Conservation (phyloP, 2,797 vertebrate species). For the Enoplosus armatus region DNA sequence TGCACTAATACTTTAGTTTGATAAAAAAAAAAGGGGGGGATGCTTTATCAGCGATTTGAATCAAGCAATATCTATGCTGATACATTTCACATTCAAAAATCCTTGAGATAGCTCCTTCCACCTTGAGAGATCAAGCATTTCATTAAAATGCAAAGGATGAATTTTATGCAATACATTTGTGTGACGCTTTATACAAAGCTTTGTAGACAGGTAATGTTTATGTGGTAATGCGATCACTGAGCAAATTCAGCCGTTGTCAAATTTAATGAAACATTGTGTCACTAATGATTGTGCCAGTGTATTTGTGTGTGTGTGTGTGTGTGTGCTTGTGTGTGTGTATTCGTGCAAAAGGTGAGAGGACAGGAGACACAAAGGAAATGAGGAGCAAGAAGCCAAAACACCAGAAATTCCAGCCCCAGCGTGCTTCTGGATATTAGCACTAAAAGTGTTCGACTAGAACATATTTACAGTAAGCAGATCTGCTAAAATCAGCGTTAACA, state of each 20-base stretch:
- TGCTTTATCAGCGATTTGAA: conserved; percentile 37
- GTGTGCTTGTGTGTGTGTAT: conserved; percentile 7
- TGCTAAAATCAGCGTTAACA: conserved; percentile 32
- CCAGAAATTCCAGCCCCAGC: conserved; percentile 54
- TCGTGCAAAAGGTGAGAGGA: conserved; percentile 23
- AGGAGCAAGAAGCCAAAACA: conserved; percentile 57
- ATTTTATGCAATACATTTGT: conserved; percentile 20
- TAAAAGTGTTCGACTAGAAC: conserved; percentile 26
- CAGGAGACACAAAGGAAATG: conserved; percentile 40
- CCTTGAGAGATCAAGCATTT: conserved; percentile 20
- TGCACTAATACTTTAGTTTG: not conserved
- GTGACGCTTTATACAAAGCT: conserved; percentile 24
- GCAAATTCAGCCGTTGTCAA: conserved; percentile 36
- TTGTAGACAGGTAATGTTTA: conserved; percentile 44
- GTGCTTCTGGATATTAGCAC: conserved; percentile 32
- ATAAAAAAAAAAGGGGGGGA: not conserved
- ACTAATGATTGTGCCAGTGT: conserved; percentile 14
- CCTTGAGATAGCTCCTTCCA: conserved; percentile 12
- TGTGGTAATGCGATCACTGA: conserved; percentile 49
- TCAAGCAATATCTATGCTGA: conserved; percentile 46
- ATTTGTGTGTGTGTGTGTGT: conserved; percentile 1
- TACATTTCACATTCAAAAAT: conserved; percentile 29
- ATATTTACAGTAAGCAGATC: conserved; percentile 58
- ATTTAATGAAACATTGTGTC: conserved; percentile 46
- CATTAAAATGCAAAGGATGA: conserved; percentile 25